phyloP scores from a whole-genome alignment of 1,140 invertebrate genomes.

The Neodiprion pinetum region DNA sequence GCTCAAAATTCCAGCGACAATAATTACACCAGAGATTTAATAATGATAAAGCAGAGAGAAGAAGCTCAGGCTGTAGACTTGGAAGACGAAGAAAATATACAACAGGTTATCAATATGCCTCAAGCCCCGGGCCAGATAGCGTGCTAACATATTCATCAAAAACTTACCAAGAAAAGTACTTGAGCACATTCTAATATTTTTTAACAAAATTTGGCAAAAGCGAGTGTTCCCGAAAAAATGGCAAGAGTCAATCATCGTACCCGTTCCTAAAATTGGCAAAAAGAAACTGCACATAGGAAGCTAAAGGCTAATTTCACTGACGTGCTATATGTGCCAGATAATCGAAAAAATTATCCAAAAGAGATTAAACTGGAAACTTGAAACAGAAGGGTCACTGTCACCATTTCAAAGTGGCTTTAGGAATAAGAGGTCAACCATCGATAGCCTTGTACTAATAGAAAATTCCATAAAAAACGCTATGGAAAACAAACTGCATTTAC shows the following conservation, averaged over 20 bases:
- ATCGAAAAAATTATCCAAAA: conserved; percentile 40
- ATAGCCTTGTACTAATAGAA: conserved; percentile 29
- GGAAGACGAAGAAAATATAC: too few species aligned
- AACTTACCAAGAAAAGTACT: conserved; percentile 32
- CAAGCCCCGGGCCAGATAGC: conserved; percentile 31
- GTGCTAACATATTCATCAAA: conserved; percentile 37
- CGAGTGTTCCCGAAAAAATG: conserved; percentile 38
- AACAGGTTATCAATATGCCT: conserved; percentile 9
- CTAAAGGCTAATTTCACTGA: conserved; percentile 46
- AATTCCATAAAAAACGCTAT: conserved; percentile 33
- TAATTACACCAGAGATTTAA: conserved; percentile 29
- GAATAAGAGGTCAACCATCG: conserved; percentile 30
- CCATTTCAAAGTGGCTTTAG: conserved; percentile 31
- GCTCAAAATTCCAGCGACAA: conserved; percentile 37
- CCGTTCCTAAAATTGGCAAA: conserved; percentile 52
- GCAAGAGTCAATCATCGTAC: conserved; percentile 48
- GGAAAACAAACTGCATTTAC: conserved; percentile 28
- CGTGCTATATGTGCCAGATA: conserved; percentile 39
- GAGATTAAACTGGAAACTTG: conserved; percentile 21
- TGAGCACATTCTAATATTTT: conserved; percentile 30
- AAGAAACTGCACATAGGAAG: conserved; percentile 21
- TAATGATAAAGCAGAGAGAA: too few species aligned
- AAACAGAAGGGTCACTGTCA: conserved; percentile 32
- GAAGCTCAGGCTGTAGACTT: too few species aligned
- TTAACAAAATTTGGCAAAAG: conserved; percentile 35